These are phyloP conservation scores for Sericinus montela DNA, from an alignment of 2,888 invertebrate genomes.

Conservation along the genomic window DNA sequence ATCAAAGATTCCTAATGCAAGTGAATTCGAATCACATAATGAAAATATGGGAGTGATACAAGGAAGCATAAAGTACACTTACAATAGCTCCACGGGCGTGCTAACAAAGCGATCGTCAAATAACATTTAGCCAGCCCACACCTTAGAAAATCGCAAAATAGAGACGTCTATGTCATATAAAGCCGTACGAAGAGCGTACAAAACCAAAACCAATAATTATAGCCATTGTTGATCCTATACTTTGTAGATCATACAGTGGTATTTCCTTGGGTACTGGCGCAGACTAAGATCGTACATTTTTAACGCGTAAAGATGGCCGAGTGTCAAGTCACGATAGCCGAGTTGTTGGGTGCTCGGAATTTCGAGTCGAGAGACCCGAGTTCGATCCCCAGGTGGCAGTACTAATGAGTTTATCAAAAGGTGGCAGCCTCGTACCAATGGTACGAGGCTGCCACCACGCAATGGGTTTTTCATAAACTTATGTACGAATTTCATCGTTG, in stretches of 20 bases:
- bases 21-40: constrained; percentile 62
- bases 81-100: constrained; percentile 70
- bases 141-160: constrained; percentile 77
- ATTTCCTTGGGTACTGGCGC: constrained; percentile 38
- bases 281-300: no score
- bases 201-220: constrained; percentile 74
- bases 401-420: no score
- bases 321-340: no score
- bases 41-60: constrained; percentile 76
- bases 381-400: no score
- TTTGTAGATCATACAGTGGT: constrained; percentile 52
- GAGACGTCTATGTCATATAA: constrained; percentile 66
- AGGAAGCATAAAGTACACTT: constrained; percentile 43
- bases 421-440: no score
- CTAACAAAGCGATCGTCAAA: constrained; percentile 74
- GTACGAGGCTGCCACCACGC: no score
- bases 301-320: no score
- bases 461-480: no score
- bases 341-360: no score
- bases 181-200: constrained; percentile 55
- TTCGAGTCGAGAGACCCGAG: no score
- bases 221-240: constrained; percentile 62
- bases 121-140: constrained; percentile 77
- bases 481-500: no score
- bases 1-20: constrained; percentile 51